These are phyloP conservation scores for Leptodirus hochenwartii DNA, from an alignment of 2,888 invertebrate species.

Conservation along the genomic window DNA sequence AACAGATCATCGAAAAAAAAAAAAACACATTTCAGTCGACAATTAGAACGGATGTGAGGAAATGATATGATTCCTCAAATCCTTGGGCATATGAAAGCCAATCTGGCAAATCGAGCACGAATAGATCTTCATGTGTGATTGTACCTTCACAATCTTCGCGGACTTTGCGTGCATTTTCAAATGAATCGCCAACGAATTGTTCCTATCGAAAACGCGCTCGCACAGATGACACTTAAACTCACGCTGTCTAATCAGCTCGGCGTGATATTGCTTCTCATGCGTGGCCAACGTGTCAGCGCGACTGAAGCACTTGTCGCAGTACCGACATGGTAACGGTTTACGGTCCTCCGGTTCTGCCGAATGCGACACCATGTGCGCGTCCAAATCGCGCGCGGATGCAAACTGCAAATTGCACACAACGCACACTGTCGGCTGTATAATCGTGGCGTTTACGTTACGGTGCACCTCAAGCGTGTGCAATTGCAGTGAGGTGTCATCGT, in stretches of 20 bases:
- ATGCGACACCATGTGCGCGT: constrained; percentile 28
- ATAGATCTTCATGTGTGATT: too few species aligned
- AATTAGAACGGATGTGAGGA: constrained; percentile 25
- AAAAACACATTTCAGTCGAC: too few species aligned
- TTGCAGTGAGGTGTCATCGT: constrained; percentile 23
- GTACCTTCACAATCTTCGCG: constrained; percentile 5
- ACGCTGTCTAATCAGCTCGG: constrained; percentile 22
- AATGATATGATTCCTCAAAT: constrained; percentile 24
- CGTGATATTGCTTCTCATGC: constrained; percentile 42
- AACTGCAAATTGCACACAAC: constrained; percentile 42
- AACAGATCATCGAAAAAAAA: too few species aligned
- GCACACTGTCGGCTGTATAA: constrained; percentile 27
- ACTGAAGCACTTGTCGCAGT: constrained; percentile 43
- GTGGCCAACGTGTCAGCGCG: constrained; percentile 41
- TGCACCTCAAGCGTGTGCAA: constrained; percentile 25
- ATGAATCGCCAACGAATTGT: constrained; percentile 42
- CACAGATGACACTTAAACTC: constrained; percentile 42
- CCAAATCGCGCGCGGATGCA: constrained; percentile 37
- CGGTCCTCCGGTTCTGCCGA: constrained; percentile 13
- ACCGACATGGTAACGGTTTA: constrained; percentile 35
- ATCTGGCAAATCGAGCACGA: constrained; percentile 39
- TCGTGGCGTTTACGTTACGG: constrained; percentile 21
- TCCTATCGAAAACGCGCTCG: constrained; percentile 41
- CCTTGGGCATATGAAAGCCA: constrained; percentile 23
- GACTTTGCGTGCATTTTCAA: constrained; percentile 32